These are phyloP conservation scores for Notolabrus celidotus DNA, from an alignment of 2,797 vertebrate genomes.

Conservation along the genomic window DNA sequence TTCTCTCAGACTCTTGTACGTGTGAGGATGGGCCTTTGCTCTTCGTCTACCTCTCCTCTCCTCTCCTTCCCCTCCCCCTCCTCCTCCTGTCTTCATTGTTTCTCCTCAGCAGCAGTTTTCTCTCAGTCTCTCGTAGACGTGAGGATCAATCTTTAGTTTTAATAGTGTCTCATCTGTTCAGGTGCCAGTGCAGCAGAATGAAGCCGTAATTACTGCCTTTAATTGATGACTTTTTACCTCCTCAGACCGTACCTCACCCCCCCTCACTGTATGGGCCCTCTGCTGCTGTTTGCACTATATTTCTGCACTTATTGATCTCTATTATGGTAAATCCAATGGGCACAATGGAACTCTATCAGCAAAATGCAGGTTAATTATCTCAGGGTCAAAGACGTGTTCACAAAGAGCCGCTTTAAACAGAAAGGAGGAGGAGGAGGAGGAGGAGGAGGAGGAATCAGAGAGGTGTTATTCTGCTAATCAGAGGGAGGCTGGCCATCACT, in stretches of 20 bases:
- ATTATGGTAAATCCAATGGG: slow-evolving; percentile 87
- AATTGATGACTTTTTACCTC: slow-evolving; percentile 85
- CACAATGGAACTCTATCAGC: slow-evolving; percentile 88
- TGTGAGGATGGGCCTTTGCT: no score
- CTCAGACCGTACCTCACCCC: slow-evolving; percentile 79
- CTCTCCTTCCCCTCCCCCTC: not conserved
- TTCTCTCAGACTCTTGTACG: not conserved
- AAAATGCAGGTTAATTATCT: slow-evolving; percentile 89
- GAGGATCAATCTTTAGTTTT: slow-evolving; percentile 81
- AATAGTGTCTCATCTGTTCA: slow-evolving; percentile 82
- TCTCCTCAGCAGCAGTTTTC: slow-evolving; percentile 53
- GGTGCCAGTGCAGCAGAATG: slow-evolving; percentile 76
- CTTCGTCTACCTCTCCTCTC: no score
- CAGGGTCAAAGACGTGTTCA: slow-evolving; percentile 80
- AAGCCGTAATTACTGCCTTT: slow-evolving; percentile 85
- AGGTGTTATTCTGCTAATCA: not conserved
- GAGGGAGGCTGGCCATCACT: slow-evolving; percentile 16
- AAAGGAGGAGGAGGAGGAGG: no score
- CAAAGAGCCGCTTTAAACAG: slow-evolving; percentile 65
- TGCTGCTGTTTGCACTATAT: slow-evolving; percentile 87
- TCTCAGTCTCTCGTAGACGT: slow-evolving; percentile 53
- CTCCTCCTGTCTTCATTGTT: not conserved
- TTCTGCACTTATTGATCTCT: slow-evolving; percentile 83
- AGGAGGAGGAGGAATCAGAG: not conserved
- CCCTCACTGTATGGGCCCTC: slow-evolving; percentile 63